These are phyloP conservation scores for Clupea harengus DNA, from an alignment of 2,113 vertebrate genomes.

Conservation along the genomic window DNA sequence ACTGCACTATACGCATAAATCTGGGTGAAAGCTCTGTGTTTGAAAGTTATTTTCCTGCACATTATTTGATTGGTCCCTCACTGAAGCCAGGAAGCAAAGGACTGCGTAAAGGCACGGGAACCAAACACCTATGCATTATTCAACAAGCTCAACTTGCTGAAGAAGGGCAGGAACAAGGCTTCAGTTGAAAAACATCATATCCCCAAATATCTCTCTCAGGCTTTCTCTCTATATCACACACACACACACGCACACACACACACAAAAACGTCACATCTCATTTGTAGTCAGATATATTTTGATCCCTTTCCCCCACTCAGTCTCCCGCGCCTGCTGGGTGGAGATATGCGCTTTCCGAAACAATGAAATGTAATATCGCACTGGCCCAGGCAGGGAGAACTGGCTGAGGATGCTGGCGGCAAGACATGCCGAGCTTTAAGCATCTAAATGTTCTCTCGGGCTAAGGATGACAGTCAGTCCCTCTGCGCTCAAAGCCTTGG, in stretches of 20 bases:
- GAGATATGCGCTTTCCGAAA: not conserved
- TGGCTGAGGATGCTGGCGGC: not conserved
- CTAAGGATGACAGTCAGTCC: not conserved
- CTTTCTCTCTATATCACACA: not conserved
- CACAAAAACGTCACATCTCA: not conserved
- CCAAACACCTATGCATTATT: not conserved
- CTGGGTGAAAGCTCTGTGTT: not conserved
- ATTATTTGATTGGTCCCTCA: not conserved
- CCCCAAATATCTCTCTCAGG: not conserved
- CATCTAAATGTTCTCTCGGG: not conserved
- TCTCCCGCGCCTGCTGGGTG: not conserved
- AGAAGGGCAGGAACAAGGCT: not conserved
- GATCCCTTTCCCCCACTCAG: not conserved
- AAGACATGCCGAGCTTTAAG: not conserved
- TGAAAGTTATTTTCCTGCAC: not conserved
- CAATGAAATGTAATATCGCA: not conserved
- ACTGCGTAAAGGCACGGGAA: not conserved
- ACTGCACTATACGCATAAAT: not conserved
- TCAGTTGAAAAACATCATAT: not conserved
- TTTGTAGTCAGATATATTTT: not conserved
- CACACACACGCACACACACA: constrained; percentile 7
- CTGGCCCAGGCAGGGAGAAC: not conserved
- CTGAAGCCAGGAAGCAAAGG: not conserved
- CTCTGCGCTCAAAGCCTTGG: not conserved
- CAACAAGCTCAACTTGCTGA: not conserved